Conservation (phyloP, 2,113 vertebrate species). For the Hemiscyllium ocellatum region DNA sequence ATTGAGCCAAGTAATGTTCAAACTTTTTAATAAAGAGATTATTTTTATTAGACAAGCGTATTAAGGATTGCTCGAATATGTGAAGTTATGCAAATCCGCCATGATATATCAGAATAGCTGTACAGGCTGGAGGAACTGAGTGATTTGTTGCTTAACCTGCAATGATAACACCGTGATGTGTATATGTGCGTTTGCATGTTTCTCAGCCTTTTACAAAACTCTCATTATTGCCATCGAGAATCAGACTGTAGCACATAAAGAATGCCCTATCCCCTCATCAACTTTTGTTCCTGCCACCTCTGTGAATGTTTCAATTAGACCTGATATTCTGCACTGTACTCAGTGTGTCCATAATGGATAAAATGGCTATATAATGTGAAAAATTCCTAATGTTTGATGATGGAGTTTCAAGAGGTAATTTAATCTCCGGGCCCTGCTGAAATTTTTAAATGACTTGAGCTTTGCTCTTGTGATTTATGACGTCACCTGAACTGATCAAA, state of each 20-base stretch:
- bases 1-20: background rate
- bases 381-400: background rate
- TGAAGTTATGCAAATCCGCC: background rate
- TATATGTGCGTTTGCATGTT: background rate
- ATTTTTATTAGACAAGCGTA: background rate
- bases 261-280: background rate
- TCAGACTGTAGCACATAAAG: background rate
- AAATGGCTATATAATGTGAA: background rate
- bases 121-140: background rate
- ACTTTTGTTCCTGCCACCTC: background rate
- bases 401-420: constrained; percentile 17
- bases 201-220: background rate
- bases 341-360: background rate
- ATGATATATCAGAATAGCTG: background rate
- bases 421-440: background rate
- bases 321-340: background rate
- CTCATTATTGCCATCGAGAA: background rate
- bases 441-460: constrained; percentile 28
- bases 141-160: background rate
- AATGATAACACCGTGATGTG: background rate
- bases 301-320: background rate
- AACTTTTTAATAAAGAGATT: background rate
- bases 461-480: constrained; percentile 18
- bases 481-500: background rate
- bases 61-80: background rate